These are phyloP conservation scores for Pollenia angustigena DNA, from an alignment of 2,888 invertebrate species.

Conservation along the genomic window DNA sequence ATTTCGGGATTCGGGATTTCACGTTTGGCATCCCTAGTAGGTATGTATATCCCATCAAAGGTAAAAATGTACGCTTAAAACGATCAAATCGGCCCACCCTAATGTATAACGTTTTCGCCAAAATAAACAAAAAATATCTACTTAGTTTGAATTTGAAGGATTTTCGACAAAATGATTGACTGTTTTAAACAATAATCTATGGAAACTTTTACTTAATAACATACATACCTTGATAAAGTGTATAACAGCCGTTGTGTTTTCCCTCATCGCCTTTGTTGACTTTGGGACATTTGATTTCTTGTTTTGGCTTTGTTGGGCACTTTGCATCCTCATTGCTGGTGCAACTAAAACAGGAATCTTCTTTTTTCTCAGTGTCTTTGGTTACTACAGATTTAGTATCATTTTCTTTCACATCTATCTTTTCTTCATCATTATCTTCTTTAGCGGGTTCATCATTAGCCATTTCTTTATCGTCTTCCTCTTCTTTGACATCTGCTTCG, in stretches of 20 bases:
- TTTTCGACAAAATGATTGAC: not conserved
- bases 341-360: constrained; percentile 72
- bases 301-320: constrained; percentile 59
- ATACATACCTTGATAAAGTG: constrained; percentile 75
- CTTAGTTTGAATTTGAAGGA: too few relatives aligned
- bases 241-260: constrained; percentile 79
- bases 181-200: not conserved
- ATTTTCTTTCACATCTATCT: not conserved
- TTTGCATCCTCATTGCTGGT: constrained; percentile 63
- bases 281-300: constrained; percentile 61
- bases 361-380: not conserved
- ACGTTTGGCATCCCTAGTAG: too few relatives aligned
- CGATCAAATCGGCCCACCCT: too few relatives aligned
- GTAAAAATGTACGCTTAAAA: too few relatives aligned
- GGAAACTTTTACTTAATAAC: constrained; percentile 25
- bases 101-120: too few relatives aligned
- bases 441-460: constrained; percentile 48
- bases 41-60: too few relatives aligned
- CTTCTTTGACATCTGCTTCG: constrained; percentile 20
- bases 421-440: constrained; percentile 31
- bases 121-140: too few relatives aligned
- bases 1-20: too few relatives aligned
- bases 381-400: not conserved
- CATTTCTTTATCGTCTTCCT: constrained; percentile 26
- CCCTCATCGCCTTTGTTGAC: constrained; percentile 67